A percentile compares a stretch with the other conserved stretches of the same genome.
These are phyloP conservation scores for Jaculus jaculus DNA, from an alignment of 2,113 vertebrate genomes.

Conservation along the genomic window DNA sequence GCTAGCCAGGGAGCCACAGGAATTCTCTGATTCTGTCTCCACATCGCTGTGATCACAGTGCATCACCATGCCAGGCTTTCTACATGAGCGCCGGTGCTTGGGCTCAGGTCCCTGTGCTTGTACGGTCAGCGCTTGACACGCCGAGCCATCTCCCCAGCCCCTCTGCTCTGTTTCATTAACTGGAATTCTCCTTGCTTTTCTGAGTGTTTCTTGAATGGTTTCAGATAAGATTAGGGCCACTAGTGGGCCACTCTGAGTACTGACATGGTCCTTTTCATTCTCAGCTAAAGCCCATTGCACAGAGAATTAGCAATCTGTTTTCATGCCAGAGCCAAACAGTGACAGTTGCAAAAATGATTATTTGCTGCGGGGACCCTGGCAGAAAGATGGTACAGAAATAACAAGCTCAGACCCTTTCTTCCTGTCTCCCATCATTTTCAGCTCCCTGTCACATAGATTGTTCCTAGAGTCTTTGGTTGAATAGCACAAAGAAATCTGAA, in stretches of 20 bases:
- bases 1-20: too few species aligned
- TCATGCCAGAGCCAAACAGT: constrained; percentile 69
- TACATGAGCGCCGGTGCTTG: too few species aligned
- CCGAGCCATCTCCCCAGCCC: too few species aligned
- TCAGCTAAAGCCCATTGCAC: constrained; percentile 41
- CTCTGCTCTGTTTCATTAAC: too few species aligned
- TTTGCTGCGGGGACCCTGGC: constrained; percentile 76
- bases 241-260: constrained; percentile 53
- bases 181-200: too few species aligned
- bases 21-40: too few species aligned
- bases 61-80: too few species aligned
- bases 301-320: constrained; percentile 74
- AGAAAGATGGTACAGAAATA: constrained; percentile 73
- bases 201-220: background rate
- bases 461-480: constrained; percentile 61
- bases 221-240: constrained; percentile 59
- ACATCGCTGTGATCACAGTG: too few species aligned
- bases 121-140: too few species aligned
- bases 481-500: constrained; percentile 67
- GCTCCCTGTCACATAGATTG: constrained; percentile 62
- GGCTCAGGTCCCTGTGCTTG: too few species aligned
- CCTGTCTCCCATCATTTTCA: constrained; percentile 60
- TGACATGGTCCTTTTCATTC: constrained; percentile 56
- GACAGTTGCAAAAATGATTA: constrained; percentile 80
- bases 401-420: constrained; percentile 58